phyloP scores from a whole-genome alignment of 2,888 invertebrate species.

The Pristionchus entomophagus region DNA sequence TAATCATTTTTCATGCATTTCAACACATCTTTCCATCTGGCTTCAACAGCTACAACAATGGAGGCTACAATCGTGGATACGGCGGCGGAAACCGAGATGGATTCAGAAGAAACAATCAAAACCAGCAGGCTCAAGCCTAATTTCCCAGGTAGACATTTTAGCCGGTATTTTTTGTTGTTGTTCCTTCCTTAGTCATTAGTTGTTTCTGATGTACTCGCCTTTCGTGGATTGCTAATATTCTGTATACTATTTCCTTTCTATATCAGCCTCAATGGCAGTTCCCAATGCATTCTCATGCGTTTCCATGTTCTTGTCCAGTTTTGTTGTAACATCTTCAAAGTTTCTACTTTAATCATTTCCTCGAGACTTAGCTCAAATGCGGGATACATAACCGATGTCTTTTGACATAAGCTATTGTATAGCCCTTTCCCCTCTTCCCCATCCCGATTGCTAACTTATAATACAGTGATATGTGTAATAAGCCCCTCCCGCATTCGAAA shows the following conservation, averaged over 20 bases:
- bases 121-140: conserved; percentile 40
- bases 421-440: neutral
- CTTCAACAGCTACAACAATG: conserved; percentile 55
- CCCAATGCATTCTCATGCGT: conserved; percentile 45
- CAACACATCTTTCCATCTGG: neutral
- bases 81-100: conserved; percentile 53
- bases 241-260: conserved; percentile 21
- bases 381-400: conserved; percentile 16
- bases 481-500: conserved; percentile 41
- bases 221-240: conserved; percentile 5
- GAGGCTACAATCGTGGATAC: conserved; percentile 52
- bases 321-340: conserved; percentile 35
- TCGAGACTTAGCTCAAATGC: conserved; percentile 31
- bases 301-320: conserved; percentile 21
- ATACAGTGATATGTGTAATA: conserved; percentile 43
- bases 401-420: conserved; percentile 40
- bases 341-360: conserved; percentile 42
- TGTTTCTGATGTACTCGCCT: neutral
- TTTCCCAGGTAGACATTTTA: neutral
- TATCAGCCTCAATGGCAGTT: conserved; percentile 23
- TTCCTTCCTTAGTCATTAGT: neutral
- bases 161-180: neutral
- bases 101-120: conserved; percentile 43
- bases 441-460: conserved; percentile 25
- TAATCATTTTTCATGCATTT: too few species aligned